Evolutionary conservation across 2,797 vertebrate species (phyloP), one percentile per base, ranked within the genome.

Genomic region (Phrynocephalus forsythii): DNA sequence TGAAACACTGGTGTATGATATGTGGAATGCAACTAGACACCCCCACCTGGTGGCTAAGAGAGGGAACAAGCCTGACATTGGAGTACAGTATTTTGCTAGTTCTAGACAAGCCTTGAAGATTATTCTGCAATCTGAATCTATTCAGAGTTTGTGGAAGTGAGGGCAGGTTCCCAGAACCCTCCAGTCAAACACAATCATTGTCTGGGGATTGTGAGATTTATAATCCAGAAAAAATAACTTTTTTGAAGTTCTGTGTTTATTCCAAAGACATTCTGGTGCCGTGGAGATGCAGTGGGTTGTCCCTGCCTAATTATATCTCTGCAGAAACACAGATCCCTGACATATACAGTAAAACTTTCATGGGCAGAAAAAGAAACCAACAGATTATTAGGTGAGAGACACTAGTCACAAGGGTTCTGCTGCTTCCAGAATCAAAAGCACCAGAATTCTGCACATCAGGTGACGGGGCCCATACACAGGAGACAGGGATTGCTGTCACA

Each of bases 21-120:
- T 69, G 84, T 72, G 72, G 33, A 82, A 84, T 82, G 72, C 67
- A 85, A 88, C 52, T 44, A 88, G 69, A 84, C 6, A 0, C 13
- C 66, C 89, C 97, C 97, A 95, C 89, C 97, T 94, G 93, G 94
- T 91, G 97, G 95, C 76, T 28, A 22, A 48, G 5, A 20, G 24
- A 6, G 16, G 7, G 26, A 28, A 28, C 11, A 33, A 4, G 0
- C 5, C 78, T 67, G 69, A 72, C 66, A 22, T n/a, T 18, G 3
- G 5, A 63, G 60, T 63, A 63, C 2, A 63, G 60, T 63, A 63
- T 18, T 63, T 63, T 63, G 5, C 15, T 63, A 63, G 18, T 63
- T 63, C 60, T 63, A 18, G 13, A 56, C 9, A 56, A 63, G 60
- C 18, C 18, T 63, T 63, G 60, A 63, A 63, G 60, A 63, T 20